Evolutionary conservation across 2,797 vertebrate species (phyloP).

Genomic region (Pangasius krempfi): DNA sequence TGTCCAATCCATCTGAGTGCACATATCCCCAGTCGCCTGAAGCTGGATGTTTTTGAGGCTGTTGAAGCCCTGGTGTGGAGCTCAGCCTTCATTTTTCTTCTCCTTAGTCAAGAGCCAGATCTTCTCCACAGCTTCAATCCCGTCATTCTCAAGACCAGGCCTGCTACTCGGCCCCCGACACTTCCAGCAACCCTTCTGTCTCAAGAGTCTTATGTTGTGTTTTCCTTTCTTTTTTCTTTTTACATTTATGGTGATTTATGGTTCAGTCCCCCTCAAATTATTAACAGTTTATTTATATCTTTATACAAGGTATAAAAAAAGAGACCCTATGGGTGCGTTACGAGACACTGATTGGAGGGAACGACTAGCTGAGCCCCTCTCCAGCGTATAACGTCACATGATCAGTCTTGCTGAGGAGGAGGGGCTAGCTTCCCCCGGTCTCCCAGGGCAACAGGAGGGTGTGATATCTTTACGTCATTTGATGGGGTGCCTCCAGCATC

Average conservation of each 20-base stretch:
- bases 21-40: background rate
- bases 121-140: slow-evolving; percentile 12
- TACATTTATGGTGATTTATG: slow-evolving; percentile 38
- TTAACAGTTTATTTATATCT: slow-evolving; percentile 74
- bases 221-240: slow-evolving; percentile 3
- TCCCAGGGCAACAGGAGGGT: slow-evolving; percentile 22
- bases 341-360: slow-evolving; percentile 59
- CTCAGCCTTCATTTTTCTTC: background rate
- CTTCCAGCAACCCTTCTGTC: slow-evolving; percentile 4
- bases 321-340: slow-evolving; percentile 58
- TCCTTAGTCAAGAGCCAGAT: slow-evolving; percentile 14
- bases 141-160: background rate
- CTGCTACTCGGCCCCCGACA: background rate
- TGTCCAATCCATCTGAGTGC: background rate
- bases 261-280: slow-evolving; percentile 58
- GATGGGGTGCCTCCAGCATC: slow-evolving; percentile 98
- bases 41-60: background rate
- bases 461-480: slow-evolving; percentile 88
- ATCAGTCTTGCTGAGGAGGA: slow-evolving; percentile 60
- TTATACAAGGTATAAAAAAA: slow-evolving; percentile 80
- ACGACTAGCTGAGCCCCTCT: slow-evolving; percentile 28
- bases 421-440: slow-evolving; percentile 38
- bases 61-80: background rate
- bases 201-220: slow-evolving; percentile 9
- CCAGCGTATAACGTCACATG: slow-evolving; percentile 35